Evolutionary conservation across 2,797 vertebrate genomes (phyloP), one percentile per base, ranked within the genome.

Genomic region (Cyclopterus lumpus): DNA sequence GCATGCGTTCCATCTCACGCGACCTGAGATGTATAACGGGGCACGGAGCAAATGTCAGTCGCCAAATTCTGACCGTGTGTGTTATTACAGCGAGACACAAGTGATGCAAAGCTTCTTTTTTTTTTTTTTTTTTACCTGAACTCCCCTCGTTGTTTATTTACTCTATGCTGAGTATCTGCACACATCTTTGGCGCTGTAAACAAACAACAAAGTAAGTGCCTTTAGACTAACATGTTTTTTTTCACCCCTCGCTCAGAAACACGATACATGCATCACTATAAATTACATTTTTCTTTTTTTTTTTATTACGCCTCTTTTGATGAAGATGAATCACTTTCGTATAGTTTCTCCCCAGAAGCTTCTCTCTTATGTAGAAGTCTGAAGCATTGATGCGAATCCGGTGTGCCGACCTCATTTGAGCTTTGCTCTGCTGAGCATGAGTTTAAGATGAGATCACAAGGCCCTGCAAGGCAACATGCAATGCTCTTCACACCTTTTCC

Each of bases 261-360:
- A 69, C 81, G 57, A 85, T 82, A 62, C 83, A 85, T 81, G 62
- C 83, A 85, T 88, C 87, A 82, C 84, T 28, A 87, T 88, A 81
- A 89, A 81, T 90, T 83, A 80, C 22, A 28, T 49, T 73, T 67
- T 40, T 51, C 12, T 51, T 48, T 49, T 73, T 67, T 40, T 51
- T 12, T 51, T 48, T 10, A 2, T 24, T 14, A 7, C 18, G 16
- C 15, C 16, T 28, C 15, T 49, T 51, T 64, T 67, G 36, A 83
- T 83, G 68, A 89, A 78, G 86, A 93, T 85, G 81, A 81, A 88
- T 90, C 71, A 68, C 83, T 86, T 73, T 85, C 1, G 3, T 73
- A 82, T 73, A 44, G 66, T 66, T 77, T 68, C 71, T 81, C 68
- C 32, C 28, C 70, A 54, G 71, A 80, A 77, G 69, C 77, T 55